These are phyloP conservation scores for Andricus quercusramuli DNA, from an alignment of 2,888 invertebrate genomes.

Conservation along the genomic window DNA sequence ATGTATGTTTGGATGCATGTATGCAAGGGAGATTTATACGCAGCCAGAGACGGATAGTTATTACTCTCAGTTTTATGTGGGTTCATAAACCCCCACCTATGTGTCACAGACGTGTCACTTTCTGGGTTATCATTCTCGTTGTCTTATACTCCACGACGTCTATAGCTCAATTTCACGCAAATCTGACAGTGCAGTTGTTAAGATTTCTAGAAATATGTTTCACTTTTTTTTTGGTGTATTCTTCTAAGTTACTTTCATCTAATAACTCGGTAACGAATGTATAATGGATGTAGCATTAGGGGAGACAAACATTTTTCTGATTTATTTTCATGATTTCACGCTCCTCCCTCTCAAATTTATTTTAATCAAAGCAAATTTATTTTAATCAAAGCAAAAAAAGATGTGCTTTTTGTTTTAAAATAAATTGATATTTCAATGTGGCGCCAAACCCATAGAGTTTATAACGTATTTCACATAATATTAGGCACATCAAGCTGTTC, in stretches of 20 bases:
- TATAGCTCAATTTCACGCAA: neutral
- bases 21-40: neutral
- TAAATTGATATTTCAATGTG: too few species aligned
- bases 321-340: too few species aligned
- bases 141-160: neutral
- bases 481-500: too few species aligned
- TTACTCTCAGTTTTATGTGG: constrained; percentile 54
- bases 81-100: constrained; percentile 44
- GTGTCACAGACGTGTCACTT: neutral
- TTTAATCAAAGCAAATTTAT: too few species aligned
- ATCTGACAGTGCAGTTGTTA: neutral
- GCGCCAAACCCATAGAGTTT: too few species aligned
- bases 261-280: neutral
- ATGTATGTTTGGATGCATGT: neutral
- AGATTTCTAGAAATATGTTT: neutral
- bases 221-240: neutral
- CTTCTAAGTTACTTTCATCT: neutral
- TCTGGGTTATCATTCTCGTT: neutral
- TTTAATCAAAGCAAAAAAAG: too few species aligned
- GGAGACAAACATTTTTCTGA: too few species aligned
- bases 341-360: too few species aligned
- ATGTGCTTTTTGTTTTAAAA: too few species aligned
- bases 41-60: constrained; percentile 48
- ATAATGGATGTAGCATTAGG: too few species aligned
- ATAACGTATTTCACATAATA: too few species aligned